Evolutionary conservation across 2,113 vertebrate species (phyloP).

Genomic region (Hyla sarda): DNA sequence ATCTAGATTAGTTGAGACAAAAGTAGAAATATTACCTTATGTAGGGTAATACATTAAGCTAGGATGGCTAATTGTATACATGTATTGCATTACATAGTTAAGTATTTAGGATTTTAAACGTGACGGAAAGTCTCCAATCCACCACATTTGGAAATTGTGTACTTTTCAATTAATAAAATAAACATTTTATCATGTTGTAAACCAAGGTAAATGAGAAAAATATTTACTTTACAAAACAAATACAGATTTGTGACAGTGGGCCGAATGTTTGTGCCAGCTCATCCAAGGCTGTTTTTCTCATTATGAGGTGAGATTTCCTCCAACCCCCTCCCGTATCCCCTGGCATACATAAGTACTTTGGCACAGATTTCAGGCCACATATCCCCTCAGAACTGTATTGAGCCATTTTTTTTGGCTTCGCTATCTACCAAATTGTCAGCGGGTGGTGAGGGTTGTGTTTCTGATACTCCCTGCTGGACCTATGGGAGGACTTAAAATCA

Average conservation of each 20-base stretch:
- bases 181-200: slow-evolving; percentile 36
- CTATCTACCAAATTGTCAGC: slow-evolving; percentile 52
- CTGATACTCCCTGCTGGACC: slow-evolving; percentile 51
- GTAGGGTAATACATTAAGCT: neutral
- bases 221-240: slow-evolving; percentile 53
- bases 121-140: neutral
- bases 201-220: slow-evolving; percentile 44
- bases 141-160: slow-evolving; percentile 1
- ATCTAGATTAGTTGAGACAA: neutral
- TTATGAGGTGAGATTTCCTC: slow-evolving; percentile 58
- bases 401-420: slow-evolving; percentile 48
- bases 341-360: slow-evolving; percentile 48
- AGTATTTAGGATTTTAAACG: neutral
- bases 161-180: slow-evolving; percentile 20
- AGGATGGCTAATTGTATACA: neutral
- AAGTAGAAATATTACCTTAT: neutral
- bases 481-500: slow-evolving; percentile 35
- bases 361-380: slow-evolving; percentile 42
- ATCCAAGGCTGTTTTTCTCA: slow-evolving; percentile 52
- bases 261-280: slow-evolving; percentile 52
- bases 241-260: slow-evolving; percentile 50
- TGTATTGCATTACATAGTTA: neutral
- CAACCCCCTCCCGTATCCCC: slow-evolving; percentile 45
- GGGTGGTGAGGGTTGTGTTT: slow-evolving; percentile 50
- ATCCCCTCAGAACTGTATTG: slow-evolving; percentile 50